A percentile compares a stretch with the other conserved stretches of the same genome.
These are phyloP conservation scores for Drosophila ironensis DNA, from an alignment of 1,140 invertebrate species.

Conservation along the genomic window DNA sequence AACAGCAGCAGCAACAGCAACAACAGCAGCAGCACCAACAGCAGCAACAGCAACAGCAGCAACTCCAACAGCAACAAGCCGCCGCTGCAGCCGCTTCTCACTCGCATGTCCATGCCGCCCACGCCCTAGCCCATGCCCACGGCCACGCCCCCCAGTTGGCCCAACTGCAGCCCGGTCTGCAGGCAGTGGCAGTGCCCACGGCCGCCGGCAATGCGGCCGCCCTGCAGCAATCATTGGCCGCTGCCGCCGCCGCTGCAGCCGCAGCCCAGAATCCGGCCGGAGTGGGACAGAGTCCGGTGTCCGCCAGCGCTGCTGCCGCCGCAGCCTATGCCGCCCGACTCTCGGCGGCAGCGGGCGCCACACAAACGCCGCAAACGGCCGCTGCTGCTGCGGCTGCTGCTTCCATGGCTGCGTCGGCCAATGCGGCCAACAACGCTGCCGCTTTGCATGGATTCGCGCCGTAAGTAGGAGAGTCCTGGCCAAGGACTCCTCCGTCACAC, in stretches of 20 bases:
- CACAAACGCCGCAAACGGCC: slow-evolving; percentile 85
- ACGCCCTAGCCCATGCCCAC: slow-evolving; percentile 54
- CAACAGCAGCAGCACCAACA: slow-evolving; percentile 61
- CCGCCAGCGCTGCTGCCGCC: slow-evolving; percentile 60
- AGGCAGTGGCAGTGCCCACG: slow-evolving; percentile 60
- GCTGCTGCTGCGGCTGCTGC: slow-evolving; percentile 85
- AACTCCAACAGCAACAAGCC: slow-evolving; percentile 60
- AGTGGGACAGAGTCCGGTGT: slow-evolving; percentile 49
- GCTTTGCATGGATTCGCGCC: slow-evolving; percentile 91
- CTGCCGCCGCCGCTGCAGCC: slow-evolving; percentile 45
- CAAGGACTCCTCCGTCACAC: slow-evolving; percentile 26
- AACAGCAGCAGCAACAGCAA: slow-evolving; percentile 81
- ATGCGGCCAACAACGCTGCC: slow-evolving; percentile 86
- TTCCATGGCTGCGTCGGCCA: slow-evolving; percentile 84
- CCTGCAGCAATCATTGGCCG: slow-evolving; percentile 66
- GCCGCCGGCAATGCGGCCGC: slow-evolving; percentile 61
- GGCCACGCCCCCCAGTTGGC: slow-evolving; percentile 56
- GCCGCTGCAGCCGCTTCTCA: slow-evolving; percentile 53
- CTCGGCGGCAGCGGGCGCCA: slow-evolving; percentile 83
- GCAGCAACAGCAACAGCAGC: slow-evolving; percentile 54
- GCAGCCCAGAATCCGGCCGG: slow-evolving; percentile 55
- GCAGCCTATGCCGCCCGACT: slow-evolving; percentile 83
- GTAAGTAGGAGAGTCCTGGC: slow-evolving; percentile 86
- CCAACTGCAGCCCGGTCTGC: slow-evolving; percentile 49
- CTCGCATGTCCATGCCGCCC: slow-evolving; percentile 54